phyloP scores from a whole-genome alignment of 1,140 invertebrate genomes.

The Macrobrachium rosenbergii region DNA sequence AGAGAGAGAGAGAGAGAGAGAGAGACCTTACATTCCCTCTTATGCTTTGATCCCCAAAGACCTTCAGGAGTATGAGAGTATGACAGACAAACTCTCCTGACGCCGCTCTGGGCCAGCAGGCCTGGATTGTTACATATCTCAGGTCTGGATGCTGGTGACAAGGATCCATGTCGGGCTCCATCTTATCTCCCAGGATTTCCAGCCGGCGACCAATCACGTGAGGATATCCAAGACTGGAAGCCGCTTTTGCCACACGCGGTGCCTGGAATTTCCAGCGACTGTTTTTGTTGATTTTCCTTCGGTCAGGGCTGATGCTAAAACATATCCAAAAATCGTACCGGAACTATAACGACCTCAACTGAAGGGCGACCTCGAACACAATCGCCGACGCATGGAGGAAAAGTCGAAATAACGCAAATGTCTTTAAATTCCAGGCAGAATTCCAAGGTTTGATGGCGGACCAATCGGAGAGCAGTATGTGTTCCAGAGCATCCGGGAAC shows the following conservation, averaged over 20 bases:
- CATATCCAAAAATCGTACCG: background rate
- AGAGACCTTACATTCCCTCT: background rate
- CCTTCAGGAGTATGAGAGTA: slow-evolving; percentile 50
- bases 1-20: too few species aligned
- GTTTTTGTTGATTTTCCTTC: slow-evolving; percentile 6
- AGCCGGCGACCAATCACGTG: slow-evolving; percentile 63
- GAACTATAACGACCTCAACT: slow-evolving; percentile 7
- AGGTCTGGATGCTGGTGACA: slow-evolving; percentile 55
- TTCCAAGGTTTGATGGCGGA: slow-evolving; percentile 46
- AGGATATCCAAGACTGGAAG: slow-evolving; percentile 51
- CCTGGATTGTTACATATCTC: slow-evolving; percentile 61
- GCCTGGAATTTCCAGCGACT: slow-evolving; percentile 38
- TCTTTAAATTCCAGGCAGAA: slow-evolving; percentile 57
- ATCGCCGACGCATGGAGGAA: too few species aligned
- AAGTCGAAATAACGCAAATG: background rate
- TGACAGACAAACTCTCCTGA: slow-evolving; percentile 52
- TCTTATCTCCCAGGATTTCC: slow-evolving; percentile 62
- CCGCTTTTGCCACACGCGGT: slow-evolving; percentile 58
- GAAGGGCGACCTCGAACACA: background rate
- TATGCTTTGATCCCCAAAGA: background rate
- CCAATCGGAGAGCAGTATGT: slow-evolving; percentile 43
- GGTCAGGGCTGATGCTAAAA: background rate
- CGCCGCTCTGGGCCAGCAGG: slow-evolving; percentile 24
- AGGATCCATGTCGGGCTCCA: slow-evolving; percentile 61
- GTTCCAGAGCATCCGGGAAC: slow-evolving; percentile 56